These are phyloP conservation scores for Tragelaphus imberbis DNA, from an alignment of 2,113 vertebrate genomes.

Conservation along the genomic window DNA sequence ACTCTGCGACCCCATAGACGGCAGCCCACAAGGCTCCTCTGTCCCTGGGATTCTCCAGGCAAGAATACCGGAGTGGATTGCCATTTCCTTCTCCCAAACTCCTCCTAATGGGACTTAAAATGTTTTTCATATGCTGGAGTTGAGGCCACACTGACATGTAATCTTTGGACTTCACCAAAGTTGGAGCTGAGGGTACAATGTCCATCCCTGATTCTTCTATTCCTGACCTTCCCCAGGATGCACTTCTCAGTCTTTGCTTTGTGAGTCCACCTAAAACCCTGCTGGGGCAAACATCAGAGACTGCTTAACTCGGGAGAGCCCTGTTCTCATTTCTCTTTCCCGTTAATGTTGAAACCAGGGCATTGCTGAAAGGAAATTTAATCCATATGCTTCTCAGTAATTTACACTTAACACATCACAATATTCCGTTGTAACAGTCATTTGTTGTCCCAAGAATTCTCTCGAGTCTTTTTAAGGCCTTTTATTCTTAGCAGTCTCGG, in stretches of 20 bases:
- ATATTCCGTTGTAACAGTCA: conserved; percentile 24
- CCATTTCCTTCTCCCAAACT: not conserved
- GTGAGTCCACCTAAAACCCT: not conserved
- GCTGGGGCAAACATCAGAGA: not conserved
- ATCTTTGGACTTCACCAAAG: not conserved
- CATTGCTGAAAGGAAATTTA: conserved; percentile 53
- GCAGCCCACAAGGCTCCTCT: not conserved
- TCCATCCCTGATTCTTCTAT: not conserved
- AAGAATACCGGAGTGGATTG: not conserved
- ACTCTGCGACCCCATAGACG: not conserved
- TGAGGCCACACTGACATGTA: not conserved
- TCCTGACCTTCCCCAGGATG: not conserved
- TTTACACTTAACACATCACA: conserved; percentile 54
- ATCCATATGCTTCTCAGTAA: conserved; percentile 50
- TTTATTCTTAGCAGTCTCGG: conserved; percentile 8
- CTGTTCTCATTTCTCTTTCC: conserved; percentile 5
- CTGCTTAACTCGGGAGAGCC: not conserved
- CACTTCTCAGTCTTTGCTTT: not conserved
- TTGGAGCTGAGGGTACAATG: not conserved
- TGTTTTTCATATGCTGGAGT: not conserved
- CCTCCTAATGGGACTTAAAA: not conserved
- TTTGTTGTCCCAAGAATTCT: conserved; percentile 54
- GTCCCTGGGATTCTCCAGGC: not conserved
- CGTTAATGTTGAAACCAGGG: conserved; percentile 26
- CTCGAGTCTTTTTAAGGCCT: conserved; percentile 40